Evolutionary conservation across 2,113 vertebrate species (phyloP).

Genomic region (Eonycteris spelaea): DNA sequence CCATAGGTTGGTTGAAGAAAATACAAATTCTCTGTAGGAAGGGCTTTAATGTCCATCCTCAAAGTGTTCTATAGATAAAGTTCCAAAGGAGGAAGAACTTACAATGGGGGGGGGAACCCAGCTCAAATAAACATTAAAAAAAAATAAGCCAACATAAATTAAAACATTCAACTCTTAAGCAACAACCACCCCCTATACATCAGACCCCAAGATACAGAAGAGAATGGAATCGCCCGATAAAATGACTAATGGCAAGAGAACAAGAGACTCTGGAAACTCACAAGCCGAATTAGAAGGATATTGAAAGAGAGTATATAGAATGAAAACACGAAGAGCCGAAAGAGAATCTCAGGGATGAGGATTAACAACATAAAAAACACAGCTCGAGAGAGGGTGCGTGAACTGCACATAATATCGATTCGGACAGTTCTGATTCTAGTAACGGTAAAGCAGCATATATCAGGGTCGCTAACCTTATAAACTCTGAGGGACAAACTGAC

Average conservation of each 20-base stretch:
- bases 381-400: not conserved
- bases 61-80: not conserved
- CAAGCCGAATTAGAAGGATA: not conserved
- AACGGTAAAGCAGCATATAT: not conserved
- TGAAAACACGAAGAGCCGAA: not conserved
- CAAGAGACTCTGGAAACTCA: not conserved
- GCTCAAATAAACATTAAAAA: not conserved
- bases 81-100: not conserved
- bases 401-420: rapidly evolving
- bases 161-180: not conserved
- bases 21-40: not conserved
- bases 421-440: not conserved
- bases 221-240: not conserved
- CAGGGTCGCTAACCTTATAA: not conserved
- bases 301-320: not conserved
- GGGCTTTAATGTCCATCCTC: not conserved
- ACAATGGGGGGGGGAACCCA: too few species aligned
- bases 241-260: not conserved
- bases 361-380: too few species aligned
- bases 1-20: not conserved
- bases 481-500: not conserved
- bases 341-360: not conserved
- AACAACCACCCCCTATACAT: not conserved
- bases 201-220: not conserved
- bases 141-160: not conserved